phyloP scores from a whole-genome alignment of 1,140 invertebrate species.

The Goniozus legneri region DNA sequence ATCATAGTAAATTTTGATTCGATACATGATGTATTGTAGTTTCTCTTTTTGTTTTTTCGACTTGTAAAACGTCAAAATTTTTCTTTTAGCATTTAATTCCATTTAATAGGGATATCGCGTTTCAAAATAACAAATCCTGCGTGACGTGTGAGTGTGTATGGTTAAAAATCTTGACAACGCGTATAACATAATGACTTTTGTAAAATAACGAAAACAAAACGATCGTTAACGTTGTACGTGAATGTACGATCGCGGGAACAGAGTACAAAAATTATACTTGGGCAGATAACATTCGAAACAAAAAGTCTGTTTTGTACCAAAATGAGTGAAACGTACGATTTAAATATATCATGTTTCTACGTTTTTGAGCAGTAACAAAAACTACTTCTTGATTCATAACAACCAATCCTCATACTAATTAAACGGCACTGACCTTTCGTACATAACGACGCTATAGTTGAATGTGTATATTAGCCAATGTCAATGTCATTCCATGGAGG shows the following conservation, averaged over 20 bases:
- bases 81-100: neutral
- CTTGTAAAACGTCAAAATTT: neutral
- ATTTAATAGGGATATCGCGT: neutral
- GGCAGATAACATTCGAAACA: constrained; percentile 20
- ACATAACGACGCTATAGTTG: too few species aligned
- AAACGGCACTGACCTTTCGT: too few species aligned
- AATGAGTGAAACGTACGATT: constrained; percentile 11
- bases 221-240: constrained; percentile 7
- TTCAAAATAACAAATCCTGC: neutral
- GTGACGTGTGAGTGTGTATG: constrained; percentile 9
- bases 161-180: too few species aligned
- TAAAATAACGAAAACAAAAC: constrained; percentile 7
- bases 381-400: constrained; percentile 13
- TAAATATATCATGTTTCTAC: constrained; percentile 21
- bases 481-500: constrained; percentile 12
- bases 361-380: neutral
- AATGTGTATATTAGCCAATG: too few species aligned
- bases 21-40: neutral
- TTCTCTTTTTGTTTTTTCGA: neutral
- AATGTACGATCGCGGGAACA: constrained; percentile 14
- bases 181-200: too few species aligned
- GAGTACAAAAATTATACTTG: constrained; percentile 22
- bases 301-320: constrained; percentile 20
- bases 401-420: too few species aligned
- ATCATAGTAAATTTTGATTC: neutral